Evolutionary conservation across 2,888 invertebrate genomes (phyloP).

Genomic region (Napeogenes sylphis): DNA sequence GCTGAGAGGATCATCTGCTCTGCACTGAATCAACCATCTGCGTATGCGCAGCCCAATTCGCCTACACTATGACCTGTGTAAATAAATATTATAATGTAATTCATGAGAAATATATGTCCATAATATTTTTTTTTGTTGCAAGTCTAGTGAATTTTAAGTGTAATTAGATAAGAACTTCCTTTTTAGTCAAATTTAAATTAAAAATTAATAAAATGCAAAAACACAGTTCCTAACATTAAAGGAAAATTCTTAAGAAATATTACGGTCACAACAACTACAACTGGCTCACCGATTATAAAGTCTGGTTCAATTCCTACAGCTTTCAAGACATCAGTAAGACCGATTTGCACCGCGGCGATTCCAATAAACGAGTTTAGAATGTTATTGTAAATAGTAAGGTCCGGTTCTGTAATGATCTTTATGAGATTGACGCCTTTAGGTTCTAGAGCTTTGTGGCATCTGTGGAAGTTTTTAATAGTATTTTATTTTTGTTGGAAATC

Average conservation of each 20-base stretch:
- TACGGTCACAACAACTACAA: too few species aligned
- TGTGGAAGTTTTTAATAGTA: conserved; percentile 30
- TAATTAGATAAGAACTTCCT: too few species aligned
- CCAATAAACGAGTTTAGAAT: conserved; percentile 85
- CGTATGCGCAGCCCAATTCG: conserved; percentile 96
- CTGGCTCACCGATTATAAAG: conserved; percentile 63
- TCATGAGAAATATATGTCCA: too few species aligned
- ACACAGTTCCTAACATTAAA: too few species aligned
- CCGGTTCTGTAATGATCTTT: conserved; percentile 78
- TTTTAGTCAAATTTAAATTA: too few species aligned
- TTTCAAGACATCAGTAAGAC: conserved; percentile 74
- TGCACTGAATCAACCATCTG: conserved; percentile 92
- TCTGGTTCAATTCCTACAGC: conserved; percentile 69
- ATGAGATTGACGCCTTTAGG: conserved; percentile 82
- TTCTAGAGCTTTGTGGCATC: conserved; percentile 79
- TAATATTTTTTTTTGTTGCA: too few species aligned
- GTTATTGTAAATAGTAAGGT: conserved; percentile 81
- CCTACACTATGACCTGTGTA: conserved; percentile 92
- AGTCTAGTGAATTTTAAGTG: too few species aligned
- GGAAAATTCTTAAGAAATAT: too few species aligned
- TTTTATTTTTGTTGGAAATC: too few species aligned
- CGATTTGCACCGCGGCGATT: conserved; percentile 83
- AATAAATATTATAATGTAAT: too few species aligned
- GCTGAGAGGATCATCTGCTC: conserved; percentile 91
- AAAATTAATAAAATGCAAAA: too few species aligned